Evolutionary conservation across 2,888 invertebrate species (phyloP).

Genomic region (Halictus ligatus): DNA sequence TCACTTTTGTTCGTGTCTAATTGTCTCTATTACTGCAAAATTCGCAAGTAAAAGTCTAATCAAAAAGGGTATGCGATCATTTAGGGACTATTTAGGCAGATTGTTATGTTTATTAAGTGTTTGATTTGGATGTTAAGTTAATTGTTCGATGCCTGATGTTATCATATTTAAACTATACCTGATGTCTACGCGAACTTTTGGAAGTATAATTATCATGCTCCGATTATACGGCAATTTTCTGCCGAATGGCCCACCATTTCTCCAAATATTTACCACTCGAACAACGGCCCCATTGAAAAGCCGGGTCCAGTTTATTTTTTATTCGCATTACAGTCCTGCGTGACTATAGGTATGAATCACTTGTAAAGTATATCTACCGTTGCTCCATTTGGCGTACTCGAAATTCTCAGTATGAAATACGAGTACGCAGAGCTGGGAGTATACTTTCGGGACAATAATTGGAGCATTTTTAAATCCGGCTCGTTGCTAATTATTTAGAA

Average conservation of each 20-base stretch:
- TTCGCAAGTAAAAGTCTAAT: no score
- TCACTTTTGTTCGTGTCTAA: not conserved
- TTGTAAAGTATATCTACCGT: not conserved
- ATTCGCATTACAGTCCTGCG: not conserved
- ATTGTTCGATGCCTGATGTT: not conserved
- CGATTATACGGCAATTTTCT: not conserved
- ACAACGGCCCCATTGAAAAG: not conserved
- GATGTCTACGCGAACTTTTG: no score
- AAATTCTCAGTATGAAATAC: not conserved
- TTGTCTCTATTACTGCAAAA: not conserved
- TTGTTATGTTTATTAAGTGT: not conserved
- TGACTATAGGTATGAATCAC: not conserved
- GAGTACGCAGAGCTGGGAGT: no score
- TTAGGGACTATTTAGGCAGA: not conserved
- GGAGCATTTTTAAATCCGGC: no score
- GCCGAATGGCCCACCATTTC: not conserved
- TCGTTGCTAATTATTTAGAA: no score
- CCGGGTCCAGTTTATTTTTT: not conserved
- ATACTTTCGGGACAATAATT: no score
- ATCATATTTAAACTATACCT: no score
- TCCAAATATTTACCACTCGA: not conserved
- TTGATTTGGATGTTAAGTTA: not conserved
- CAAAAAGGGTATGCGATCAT: no score
- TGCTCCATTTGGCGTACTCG: not conserved
- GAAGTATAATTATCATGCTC: no score